These are phyloP conservation scores for Phasianus colchicus DNA, from an alignment of 2,113 vertebrate species.

Conservation along the genomic window DNA sequence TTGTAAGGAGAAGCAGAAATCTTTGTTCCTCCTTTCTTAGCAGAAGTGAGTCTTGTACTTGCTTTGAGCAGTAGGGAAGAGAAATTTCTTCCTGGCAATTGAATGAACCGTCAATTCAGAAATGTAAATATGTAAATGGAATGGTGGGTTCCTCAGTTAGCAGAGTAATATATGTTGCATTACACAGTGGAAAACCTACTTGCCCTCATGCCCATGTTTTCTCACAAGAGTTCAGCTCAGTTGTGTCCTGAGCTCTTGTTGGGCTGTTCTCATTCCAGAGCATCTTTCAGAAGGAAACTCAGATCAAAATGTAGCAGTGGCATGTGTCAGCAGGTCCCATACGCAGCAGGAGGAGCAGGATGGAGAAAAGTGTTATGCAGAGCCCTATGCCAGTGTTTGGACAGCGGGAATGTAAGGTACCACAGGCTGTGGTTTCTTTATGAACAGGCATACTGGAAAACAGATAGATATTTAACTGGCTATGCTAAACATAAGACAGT, in stretches of 20 bases:
- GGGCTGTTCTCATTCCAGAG: background rate
- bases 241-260: background rate
- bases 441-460: background rate
- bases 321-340: background rate
- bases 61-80: background rate
- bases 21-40: background rate
- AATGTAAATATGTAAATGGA: background rate
- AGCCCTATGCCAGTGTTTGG: background rate
- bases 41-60: background rate
- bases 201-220: background rate
- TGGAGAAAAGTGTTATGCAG: background rate
- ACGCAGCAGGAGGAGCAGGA: background rate
- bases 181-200: background rate
- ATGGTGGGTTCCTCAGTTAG: background rate
- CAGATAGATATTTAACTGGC: background rate
- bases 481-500: background rate
- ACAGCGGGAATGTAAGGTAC: background rate
- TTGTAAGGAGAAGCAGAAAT: background rate
- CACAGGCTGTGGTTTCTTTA: background rate
- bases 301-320: background rate
- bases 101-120: background rate
- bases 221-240: background rate
- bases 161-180: background rate
- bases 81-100: background rate
- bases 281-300: background rate